Evolutionary conservation across 2,113 vertebrate genomes (phyloP).

Genomic region (Melanerpes formicivorus): DNA sequence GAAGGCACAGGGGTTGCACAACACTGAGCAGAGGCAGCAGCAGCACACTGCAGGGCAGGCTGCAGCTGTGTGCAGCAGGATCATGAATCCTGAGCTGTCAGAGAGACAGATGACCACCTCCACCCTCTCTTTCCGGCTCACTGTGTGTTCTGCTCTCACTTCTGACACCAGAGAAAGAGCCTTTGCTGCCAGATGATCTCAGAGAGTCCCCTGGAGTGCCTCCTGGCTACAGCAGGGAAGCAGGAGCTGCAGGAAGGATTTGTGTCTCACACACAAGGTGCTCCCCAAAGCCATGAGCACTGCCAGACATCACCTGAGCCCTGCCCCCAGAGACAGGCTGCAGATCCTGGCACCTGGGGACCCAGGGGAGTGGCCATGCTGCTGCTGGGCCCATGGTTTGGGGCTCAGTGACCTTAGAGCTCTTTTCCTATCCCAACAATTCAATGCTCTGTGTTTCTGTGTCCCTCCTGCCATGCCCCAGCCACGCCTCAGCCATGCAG

Average conservation of each 20-base stretch:
- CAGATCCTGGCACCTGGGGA: neutral
- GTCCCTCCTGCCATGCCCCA: too few species aligned
- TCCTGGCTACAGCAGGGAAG: constrained; percentile 7
- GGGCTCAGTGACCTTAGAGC: too few species aligned
- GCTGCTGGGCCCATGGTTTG: too few species aligned
- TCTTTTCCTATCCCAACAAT: too few species aligned
- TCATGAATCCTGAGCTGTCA: constrained; percentile 10
- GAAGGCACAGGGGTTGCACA: neutral
- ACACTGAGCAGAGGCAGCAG: neutral
- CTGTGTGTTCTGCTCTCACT: neutral
- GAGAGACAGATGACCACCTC: neutral
- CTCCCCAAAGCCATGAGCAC: neutral
- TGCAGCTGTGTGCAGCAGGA: neutral
- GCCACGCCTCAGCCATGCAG: neutral
- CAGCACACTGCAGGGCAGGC: neutral
- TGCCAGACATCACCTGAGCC: neutral
- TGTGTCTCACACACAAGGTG: neutral
- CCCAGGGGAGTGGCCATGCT: too few species aligned
- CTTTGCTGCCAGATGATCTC: constrained; percentile 3
- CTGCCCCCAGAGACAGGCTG: neutral
- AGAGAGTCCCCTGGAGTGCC: neutral
- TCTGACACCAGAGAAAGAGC: constrained; percentile 2
- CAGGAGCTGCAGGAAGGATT: neutral
- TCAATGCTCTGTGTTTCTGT: too few species aligned
- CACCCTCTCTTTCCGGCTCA: neutral